Evolutionary conservation across 2,797 vertebrate species (phyloP).

Genomic region (Anableps anableps): DNA sequence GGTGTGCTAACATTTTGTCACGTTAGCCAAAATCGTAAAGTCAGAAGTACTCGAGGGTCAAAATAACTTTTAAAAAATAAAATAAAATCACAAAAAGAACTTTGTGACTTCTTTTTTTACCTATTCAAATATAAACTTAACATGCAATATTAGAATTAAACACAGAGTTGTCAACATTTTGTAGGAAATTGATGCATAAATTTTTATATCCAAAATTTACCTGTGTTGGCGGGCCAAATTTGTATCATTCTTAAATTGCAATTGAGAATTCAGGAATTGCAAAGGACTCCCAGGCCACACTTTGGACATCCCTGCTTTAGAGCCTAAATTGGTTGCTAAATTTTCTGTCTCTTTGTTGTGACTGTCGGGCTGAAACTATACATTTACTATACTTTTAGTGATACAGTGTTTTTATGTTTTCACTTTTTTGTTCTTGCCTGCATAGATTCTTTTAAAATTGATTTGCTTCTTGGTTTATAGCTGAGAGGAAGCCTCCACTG

Average conservation of each 20-base stretch:
- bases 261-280: too few relatives aligned
- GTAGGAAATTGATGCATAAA: too few relatives aligned
- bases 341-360: too few relatives aligned
- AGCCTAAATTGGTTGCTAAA: too few relatives aligned
- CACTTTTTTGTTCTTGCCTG: neutral
- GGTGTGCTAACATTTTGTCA: too few relatives aligned
- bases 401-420: neutral
- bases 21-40: neutral
- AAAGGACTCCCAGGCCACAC: too few relatives aligned
- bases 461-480: conserved; percentile 76
- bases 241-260: too few relatives aligned
- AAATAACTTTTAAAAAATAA: neutral
- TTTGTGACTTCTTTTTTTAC: neutral
- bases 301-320: too few relatives aligned
- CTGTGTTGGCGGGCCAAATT: too few relatives aligned
- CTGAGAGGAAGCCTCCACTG: conserved; percentile 99
- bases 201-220: too few relatives aligned
- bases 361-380: neutral
- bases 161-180: neutral
- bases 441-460: conserved; percentile 23
- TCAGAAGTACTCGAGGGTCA: neutral
- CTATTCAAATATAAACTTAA: neutral
- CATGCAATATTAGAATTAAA: neutral
- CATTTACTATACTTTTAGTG: neutral
- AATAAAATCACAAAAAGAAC: neutral